Conservation (phyloP, 2,888 invertebrate species). For the Cyrtodaria siliqua region DNA sequence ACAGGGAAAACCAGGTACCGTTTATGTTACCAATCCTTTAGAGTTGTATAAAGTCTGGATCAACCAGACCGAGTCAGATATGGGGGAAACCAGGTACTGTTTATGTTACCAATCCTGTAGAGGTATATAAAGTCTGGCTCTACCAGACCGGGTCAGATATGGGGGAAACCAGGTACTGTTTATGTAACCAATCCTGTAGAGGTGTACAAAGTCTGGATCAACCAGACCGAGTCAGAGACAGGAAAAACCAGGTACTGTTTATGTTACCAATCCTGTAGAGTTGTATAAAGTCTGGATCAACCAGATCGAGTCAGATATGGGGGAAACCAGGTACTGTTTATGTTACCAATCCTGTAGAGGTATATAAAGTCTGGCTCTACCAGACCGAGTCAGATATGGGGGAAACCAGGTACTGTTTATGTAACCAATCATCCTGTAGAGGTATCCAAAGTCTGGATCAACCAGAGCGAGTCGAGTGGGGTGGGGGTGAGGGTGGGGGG, state of each 20-base stretch:
- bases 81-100: background rate
- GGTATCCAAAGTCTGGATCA: conserved; percentile 92
- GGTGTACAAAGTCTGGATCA: conserved; percentile 92
- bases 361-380: conserved; percentile 93
- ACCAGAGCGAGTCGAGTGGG: conserved; percentile 91
- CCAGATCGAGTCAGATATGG: conserved; percentile 91
- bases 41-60: conserved; percentile 93
- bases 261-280: too few species aligned
- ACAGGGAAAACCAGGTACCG: background rate
- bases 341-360: too few species aligned
- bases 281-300: conserved; percentile 93
- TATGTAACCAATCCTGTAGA: too few species aligned
- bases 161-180: background rate
- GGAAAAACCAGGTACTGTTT: conserved; percentile 91
- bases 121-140: conserved; percentile 92
- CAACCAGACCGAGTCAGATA: conserved; percentile 85
- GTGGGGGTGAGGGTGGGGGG: conserved; percentile 91
- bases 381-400: conserved; percentile 91
- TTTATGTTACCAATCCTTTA: conserved; percentile 92
- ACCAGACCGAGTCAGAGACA: conserved; percentile 91
- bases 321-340: conserved; percentile 90
- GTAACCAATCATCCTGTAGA: too few species aligned
- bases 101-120: conserved; percentile 93
- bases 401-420: conserved; percentile 89
- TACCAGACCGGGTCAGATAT: conserved; percentile 85